Conservation (phyloP, 2,113 vertebrate species). For the Zosterops lateralis region DNA sequence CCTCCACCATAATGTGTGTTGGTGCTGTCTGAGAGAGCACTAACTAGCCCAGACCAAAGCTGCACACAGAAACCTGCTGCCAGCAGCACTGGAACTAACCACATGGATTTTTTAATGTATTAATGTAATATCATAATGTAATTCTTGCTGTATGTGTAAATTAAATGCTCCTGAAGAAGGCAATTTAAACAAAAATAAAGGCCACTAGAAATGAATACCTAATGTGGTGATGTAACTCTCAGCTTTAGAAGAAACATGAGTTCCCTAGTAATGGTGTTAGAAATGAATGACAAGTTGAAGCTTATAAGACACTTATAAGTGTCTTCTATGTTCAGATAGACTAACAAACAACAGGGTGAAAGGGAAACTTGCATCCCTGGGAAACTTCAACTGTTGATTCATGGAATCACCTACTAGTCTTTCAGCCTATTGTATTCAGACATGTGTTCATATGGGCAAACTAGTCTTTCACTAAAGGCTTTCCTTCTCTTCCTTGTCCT, state of each 20-base stretch:
- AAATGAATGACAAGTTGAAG: neutral
- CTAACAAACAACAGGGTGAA: neutral
- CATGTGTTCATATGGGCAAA: neutral
- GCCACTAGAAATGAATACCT: rapidly evolving
- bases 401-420: neutral
- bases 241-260: neutral
- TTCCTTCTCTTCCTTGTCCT: neutral
- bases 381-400: neutral
- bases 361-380: neutral
- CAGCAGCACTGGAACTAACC: neutral
- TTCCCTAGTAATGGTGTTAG: neutral
- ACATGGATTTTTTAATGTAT: neutral
- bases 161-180: neutral
- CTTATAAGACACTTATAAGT: neutral
- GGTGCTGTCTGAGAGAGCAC: neutral
- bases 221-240: neutral
- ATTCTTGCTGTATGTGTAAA: neutral
- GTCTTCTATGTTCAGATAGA: neutral
- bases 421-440: neutral
- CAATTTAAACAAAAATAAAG: neutral
- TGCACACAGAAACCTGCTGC: neutral
- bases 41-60: neutral
- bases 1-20: neutral
- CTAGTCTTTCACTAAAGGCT: neutral
- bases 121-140: neutral